Evolutionary conservation across 1,140 invertebrate species (phyloP), one percentile per base, ranked within the genome.

Genomic region (Lycorma delicatula): DNA sequence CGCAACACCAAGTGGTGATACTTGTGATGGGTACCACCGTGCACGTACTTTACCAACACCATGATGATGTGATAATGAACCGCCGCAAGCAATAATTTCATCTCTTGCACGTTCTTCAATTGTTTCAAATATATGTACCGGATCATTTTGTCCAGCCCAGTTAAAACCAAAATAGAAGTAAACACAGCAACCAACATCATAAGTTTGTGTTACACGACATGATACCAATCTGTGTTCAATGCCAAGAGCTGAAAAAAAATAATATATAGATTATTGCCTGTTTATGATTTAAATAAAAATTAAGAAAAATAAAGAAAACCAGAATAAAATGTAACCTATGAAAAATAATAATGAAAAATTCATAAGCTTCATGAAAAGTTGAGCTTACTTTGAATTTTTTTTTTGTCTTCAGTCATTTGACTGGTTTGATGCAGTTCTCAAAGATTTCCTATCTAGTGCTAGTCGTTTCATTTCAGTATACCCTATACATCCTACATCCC

Each of bases 121-220:
- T 36, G 83, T 72, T 65, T 96, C 90, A 73, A 94, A 96, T 0
- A 84, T 74, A n/a, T 80, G 72, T 1, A 96, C 81, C 0, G 93
- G 89, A 71, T 93, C 79, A 18, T 71, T 61, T 13, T 87, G 72
- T 7, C 79, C 74, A 4, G 70, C 67, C 68, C 86, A 87, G 68
- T 90, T 93, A 72, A 96, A 95, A 0, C 82, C 96, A 77, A 98
- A 93, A 72, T 99, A 99, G 73, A 99, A 98, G 71, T 99, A 99
- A 51, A 98, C 86, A 71, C 94, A 97, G 64, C 94, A 95, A 0
- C 97, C 96, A 1, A 87, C 85, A 71, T 99, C 97, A 68, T 99
- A 97, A 1, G 92, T 95, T 74, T 99, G 96, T 4, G 95, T 98
- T 0, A 98, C 87, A 5, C 96, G 75, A 66, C 84, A 89, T 1